phyloP scores from a whole-genome alignment of 2,888 invertebrate species.

The Papilio elwesi region DNA sequence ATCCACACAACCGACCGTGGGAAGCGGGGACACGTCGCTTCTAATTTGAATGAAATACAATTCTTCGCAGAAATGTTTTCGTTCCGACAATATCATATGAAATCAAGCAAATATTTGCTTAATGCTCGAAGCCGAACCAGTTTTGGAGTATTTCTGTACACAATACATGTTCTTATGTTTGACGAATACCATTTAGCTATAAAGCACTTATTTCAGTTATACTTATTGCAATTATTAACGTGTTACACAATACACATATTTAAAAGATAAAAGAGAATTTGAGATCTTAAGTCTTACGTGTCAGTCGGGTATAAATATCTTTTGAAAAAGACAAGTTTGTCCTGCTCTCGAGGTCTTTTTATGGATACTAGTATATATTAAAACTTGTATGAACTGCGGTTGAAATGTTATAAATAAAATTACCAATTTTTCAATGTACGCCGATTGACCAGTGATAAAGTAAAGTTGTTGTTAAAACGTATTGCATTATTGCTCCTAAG shows the following conservation, averaged over 20 bases:
- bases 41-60: slow-evolving; percentile 3
- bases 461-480: too few relatives aligned
- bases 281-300: too few relatives aligned
- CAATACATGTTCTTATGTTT: not conserved
- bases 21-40: slow-evolving; percentile 2
- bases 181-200: not conserved
- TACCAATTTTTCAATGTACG: not conserved
- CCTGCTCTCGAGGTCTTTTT: not conserved
- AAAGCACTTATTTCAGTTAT: not conserved
- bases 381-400: not conserved
- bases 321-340: not conserved
- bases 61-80: slow-evolving; percentile 12
- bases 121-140: not conserved
- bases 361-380: not conserved
- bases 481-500: too few relatives aligned
- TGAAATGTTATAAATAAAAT: slow-evolving; percentile 3
- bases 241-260: too few relatives aligned
- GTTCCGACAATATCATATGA: not conserved
- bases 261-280: too few relatives aligned
- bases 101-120: slow-evolving; percentile 13
- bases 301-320: too few relatives aligned
- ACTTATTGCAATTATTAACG: too few relatives aligned
- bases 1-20: slow-evolving; percentile 9
- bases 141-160: not conserved
- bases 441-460: too few relatives aligned